Conservation (phyloP, 2,888 invertebrate genomes). For the Schizotus pectinicornis region DNA sequence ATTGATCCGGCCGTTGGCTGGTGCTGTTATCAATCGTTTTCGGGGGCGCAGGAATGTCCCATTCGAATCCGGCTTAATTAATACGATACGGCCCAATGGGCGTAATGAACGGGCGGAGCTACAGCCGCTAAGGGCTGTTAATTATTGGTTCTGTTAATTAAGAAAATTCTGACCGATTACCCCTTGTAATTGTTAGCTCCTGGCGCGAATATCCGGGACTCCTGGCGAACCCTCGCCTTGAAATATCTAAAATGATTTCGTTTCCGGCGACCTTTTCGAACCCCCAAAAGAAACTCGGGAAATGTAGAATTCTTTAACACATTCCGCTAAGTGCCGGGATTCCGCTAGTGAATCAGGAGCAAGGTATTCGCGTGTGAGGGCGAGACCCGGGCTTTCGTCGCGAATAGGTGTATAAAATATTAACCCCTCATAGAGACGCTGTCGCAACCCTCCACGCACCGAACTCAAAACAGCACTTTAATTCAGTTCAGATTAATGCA, state of each 20-base stretch:
- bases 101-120: no score
- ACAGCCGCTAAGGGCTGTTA: no score
- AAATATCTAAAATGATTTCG: conserved; percentile 16
- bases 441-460: conserved; percentile 1
- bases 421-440: conserved; percentile 14
- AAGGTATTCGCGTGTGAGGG: conserved; percentile 20
- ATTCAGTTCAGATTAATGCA: conserved; percentile 22
- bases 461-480: conserved; percentile 14
- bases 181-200: no score
- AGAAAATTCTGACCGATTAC: no score
- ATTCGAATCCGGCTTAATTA: no score
- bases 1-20: no score
- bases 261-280: conserved; percentile 11
- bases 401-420: conserved; percentile 18
- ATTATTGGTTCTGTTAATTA: no score
- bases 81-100: no score
- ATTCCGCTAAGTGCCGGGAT: conserved; percentile 23
- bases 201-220: no score
- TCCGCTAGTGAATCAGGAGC: conserved; percentile 22
- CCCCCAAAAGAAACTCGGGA: conserved; percentile 13
- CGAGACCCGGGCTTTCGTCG: conserved; percentile 18
- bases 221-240: not conserved
- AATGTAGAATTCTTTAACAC: conserved; percentile 25
- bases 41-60: no score
- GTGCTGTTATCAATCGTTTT: no score